Evolutionary conservation across 2,888 invertebrate genomes (phyloP).

Genomic region (Taphrorychus bicolor): DNA sequence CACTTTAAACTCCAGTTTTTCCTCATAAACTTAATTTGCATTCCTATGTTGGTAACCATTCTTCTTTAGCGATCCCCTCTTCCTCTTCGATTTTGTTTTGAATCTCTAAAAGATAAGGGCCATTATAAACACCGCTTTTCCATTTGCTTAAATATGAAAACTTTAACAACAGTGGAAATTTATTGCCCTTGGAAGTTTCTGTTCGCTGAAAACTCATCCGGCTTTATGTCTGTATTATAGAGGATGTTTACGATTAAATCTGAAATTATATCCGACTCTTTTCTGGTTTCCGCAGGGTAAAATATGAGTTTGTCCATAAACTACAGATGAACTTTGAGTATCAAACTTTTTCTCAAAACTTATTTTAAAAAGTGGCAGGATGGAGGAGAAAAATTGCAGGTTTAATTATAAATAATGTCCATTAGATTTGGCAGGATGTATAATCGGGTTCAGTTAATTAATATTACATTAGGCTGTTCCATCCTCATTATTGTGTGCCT

Average conservation of each 20-base stretch:
- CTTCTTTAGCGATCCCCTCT: slow-evolving; percentile 38
- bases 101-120: not conserved
- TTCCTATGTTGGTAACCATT: too few relatives aligned
- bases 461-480: not conserved
- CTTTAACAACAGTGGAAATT: slow-evolving; percentile 23
- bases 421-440: not conserved
- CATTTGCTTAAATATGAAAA: slow-evolving; percentile 20
- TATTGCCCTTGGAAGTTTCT: slow-evolving; percentile 20
- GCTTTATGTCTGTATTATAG: slow-evolving; percentile 24
- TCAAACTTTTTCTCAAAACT: too few relatives aligned
- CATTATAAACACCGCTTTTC: slow-evolving; percentile 13
- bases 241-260: slow-evolving; percentile 29
- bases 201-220: slow-evolving; percentile 17
- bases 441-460: not conserved
- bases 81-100: not conserved
- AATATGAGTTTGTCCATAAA: not conserved
- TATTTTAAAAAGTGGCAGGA: too few relatives aligned
- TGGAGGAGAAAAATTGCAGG: too few relatives aligned
- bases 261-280: slow-evolving; percentile 12
- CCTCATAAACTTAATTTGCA: too few relatives aligned
- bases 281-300: slow-evolving; percentile 7
- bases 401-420: not conserved
- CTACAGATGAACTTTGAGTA: not conserved
- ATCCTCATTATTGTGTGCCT: not conserved
- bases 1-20: too few relatives aligned